Evolutionary conservation across 1,140 invertebrate genomes (phyloP).

Genomic region (Ruditapes philippinarum): DNA sequence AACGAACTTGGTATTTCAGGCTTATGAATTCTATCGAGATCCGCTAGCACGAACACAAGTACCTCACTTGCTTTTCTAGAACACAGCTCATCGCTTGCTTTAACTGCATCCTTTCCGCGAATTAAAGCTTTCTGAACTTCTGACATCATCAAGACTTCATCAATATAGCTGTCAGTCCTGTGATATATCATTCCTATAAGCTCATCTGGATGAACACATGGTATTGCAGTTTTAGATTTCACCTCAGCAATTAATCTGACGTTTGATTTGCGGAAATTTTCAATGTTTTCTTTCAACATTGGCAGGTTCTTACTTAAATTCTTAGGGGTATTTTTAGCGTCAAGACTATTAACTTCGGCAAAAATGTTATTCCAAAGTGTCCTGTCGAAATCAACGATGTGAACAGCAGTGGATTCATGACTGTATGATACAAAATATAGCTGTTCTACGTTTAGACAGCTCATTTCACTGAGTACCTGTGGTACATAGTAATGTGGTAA

Average conservation of each 20-base stretch:
- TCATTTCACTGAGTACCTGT: conserved; percentile 16
- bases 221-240: neutral
- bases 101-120: neutral
- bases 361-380: conserved; percentile 11
- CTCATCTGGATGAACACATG: conserved; percentile 15
- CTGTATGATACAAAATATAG: conserved; percentile 17
- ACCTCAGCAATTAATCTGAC: neutral
- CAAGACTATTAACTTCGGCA: neutral
- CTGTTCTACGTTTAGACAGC: neutral
- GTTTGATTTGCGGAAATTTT: neutral
- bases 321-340: neutral
- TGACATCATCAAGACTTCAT: neutral
- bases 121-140: conserved; percentile 25
- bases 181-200: neutral
- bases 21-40: too few relatives aligned
- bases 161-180: neutral
- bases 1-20: too few relatives aligned
- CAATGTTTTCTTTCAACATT: conserved; percentile 7
- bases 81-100: too few relatives aligned
- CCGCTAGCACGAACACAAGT: too few relatives aligned
- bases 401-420: conserved; percentile 4
- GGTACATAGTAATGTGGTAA: neutral
- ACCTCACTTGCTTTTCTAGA: too few relatives aligned
- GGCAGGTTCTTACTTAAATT: neutral
- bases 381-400: conserved; percentile 5